Conservation (phyloP, 2,797 vertebrate genomes). For the Antrozous pallidus region DNA sequence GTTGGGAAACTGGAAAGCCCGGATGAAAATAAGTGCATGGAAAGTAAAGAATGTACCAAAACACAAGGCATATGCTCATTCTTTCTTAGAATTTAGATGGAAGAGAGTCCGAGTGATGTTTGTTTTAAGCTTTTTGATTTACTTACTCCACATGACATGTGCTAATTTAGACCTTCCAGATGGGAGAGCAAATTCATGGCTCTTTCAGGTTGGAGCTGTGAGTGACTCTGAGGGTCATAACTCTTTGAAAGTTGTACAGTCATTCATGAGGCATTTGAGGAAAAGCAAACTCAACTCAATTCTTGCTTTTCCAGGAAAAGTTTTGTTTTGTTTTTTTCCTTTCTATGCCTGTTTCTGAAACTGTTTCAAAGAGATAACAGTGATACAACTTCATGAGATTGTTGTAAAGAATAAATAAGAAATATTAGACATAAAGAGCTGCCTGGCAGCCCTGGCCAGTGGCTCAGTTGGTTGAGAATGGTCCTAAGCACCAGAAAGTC, state of each 20-base stretch:
- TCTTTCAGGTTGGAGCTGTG: not conserved
- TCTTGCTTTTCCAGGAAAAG: not conserved
- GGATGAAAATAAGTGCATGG: conserved; percentile 58
- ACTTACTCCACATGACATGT: not conserved
- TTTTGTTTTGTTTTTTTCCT: not conserved
- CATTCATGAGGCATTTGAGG: conserved; percentile 11
- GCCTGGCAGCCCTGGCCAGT: not conserved
- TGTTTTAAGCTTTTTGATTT: not conserved
- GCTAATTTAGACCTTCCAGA: not conserved
- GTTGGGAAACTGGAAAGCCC: not conserved
- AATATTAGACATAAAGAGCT: conserved; percentile 22
- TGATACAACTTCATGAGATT: not conserved
- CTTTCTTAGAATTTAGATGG: not conserved
- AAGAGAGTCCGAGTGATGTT: not conserved
- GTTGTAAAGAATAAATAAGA: conserved; percentile 42
- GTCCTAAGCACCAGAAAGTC: not conserved
- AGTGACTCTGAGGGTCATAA: not conserved
- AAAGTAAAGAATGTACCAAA: not conserved
- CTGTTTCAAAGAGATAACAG: not conserved
- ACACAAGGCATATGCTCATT: not conserved
- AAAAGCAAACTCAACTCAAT: not conserved
- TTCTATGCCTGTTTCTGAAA: not conserved
- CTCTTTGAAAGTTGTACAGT: not conserved
- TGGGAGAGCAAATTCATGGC: not conserved
- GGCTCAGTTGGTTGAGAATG: not conserved